Evolutionary conservation across 2,888 invertebrate species (phyloP).

Genomic region (Lamproptera curius): DNA sequence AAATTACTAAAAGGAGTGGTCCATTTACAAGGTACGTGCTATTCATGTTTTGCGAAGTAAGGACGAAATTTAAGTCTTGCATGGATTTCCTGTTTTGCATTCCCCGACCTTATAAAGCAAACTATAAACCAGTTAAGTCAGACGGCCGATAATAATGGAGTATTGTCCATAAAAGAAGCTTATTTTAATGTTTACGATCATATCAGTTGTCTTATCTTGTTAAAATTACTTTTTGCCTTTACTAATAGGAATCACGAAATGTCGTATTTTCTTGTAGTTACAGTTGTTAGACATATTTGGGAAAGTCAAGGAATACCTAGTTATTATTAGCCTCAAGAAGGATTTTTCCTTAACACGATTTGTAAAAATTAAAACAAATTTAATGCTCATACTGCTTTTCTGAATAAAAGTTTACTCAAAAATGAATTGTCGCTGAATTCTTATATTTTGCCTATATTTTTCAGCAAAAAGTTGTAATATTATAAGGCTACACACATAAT

Average conservation of each 20-base stretch:
- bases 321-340: too few relatives aligned
- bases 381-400: too few relatives aligned
- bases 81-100: neutral
- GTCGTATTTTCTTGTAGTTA: too few relatives aligned
- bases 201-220: constrained; percentile 13
- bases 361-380: too few relatives aligned
- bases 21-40: constrained; percentile 91
- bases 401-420: too few relatives aligned
- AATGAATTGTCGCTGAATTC: neutral
- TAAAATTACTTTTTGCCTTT: too few relatives aligned
- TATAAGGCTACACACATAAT: neutral
- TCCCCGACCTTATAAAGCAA: neutral
- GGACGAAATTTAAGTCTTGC: constrained; percentile 3
- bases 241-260: too few relatives aligned
- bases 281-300: too few relatives aligned
- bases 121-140: neutral
- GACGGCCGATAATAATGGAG: neutral
- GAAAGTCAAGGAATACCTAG: too few relatives aligned
- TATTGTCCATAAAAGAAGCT: neutral
- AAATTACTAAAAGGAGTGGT: constrained; percentile 94
- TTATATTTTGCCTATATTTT: neutral
- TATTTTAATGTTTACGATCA: constrained; percentile 19
- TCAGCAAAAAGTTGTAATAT: neutral
- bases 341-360: too few relatives aligned
- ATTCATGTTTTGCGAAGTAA: constrained; percentile 41